These are phyloP conservation scores for Hoplias malabaricus DNA, from an alignment of 2,113 vertebrate genomes.

Conservation along the genomic window DNA sequence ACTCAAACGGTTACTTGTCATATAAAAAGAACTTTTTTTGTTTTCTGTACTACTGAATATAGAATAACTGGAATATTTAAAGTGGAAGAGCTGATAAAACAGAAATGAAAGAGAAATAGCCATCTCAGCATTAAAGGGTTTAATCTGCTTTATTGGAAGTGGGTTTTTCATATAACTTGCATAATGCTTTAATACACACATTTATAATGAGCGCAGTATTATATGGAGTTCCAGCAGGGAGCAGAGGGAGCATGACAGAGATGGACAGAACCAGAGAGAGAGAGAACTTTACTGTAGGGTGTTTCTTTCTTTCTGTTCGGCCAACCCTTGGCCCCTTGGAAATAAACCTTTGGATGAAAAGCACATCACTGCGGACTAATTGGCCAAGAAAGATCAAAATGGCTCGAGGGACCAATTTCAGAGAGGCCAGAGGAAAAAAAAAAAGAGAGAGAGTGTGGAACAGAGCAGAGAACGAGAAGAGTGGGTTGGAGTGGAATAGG, in stretches of 20 bases:
- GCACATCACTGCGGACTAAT: slow-evolving; percentile 49
- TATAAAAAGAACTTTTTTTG: too few species aligned
- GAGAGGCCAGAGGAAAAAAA: background rate
- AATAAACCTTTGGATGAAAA: slow-evolving; percentile 47
- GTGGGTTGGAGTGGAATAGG: background rate
- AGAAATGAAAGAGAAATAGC: too few species aligned
- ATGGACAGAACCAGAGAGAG: slow-evolving; percentile 22
- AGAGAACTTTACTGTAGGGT: slow-evolving; percentile 32
- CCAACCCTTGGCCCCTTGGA: slow-evolving; percentile 33
- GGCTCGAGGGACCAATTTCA: slow-evolving; percentile 44
- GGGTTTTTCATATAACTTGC: background rate
- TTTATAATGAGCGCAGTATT: background rate
- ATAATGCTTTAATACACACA: background rate
- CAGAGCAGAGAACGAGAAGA: background rate
- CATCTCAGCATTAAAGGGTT: too few species aligned
- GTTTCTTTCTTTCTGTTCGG: slow-evolving; percentile 20
- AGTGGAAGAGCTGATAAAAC: too few species aligned
- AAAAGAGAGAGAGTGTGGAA: background rate
- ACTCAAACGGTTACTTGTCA: too few species aligned
- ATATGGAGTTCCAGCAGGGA: background rate
- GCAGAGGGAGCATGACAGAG: background rate
- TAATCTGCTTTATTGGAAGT: too few species aligned
- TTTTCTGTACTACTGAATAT: too few species aligned
- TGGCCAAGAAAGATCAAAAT: slow-evolving; percentile 48
- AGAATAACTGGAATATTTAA: too few species aligned